These are phyloP conservation scores for Lasioglossum lativentre DNA, from an alignment of 2,888 invertebrate species.

Conservation along the genomic window DNA sequence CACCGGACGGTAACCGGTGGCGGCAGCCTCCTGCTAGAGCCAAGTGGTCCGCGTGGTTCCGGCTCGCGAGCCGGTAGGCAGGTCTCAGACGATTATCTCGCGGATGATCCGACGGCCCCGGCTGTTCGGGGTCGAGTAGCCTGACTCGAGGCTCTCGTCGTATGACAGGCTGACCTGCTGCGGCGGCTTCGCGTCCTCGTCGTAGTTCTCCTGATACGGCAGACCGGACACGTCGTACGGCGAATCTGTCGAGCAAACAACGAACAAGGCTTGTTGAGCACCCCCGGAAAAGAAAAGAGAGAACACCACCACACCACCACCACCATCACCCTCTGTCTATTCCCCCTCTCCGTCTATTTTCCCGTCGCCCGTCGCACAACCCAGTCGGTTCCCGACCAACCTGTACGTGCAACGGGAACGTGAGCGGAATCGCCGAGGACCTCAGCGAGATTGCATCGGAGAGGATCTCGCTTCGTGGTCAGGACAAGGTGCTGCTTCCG, in stretches of 20 bases:
- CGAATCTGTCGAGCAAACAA: constrained; percentile 88
- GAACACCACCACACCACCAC: background rate
- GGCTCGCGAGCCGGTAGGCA: constrained; percentile 84
- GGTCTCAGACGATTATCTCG: constrained; percentile 95
- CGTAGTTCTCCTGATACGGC: constrained; percentile 92
- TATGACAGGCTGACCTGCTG: constrained; percentile 95
- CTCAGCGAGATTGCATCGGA: constrained; percentile 18
- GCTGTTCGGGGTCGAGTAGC: constrained; percentile 97
- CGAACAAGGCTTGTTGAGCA: constrained; percentile 26
- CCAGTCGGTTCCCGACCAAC: background rate
- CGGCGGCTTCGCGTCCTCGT: constrained; percentile 92
- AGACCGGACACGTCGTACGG: constrained; percentile 97
- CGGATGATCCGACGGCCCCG: constrained; percentile 96
- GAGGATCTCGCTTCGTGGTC: background rate
- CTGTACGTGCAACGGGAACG: constrained; percentile 25
- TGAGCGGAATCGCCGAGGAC: constrained; percentile 29
- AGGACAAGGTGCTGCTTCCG: constrained; percentile 1
- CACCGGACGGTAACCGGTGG: constrained; percentile 61
- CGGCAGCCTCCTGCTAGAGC: constrained; percentile 84
- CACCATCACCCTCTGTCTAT: background rate
- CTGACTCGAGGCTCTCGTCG: constrained; percentile 97
- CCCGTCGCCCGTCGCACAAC: background rate
- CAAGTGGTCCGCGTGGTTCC: constrained; percentile 83
- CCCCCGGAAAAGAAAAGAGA: constrained; percentile 15
- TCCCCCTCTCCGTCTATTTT: too few relatives aligned